phyloP scores from a whole-genome alignment of 2,888 invertebrate genomes.

The Notodromas monacha region DNA sequence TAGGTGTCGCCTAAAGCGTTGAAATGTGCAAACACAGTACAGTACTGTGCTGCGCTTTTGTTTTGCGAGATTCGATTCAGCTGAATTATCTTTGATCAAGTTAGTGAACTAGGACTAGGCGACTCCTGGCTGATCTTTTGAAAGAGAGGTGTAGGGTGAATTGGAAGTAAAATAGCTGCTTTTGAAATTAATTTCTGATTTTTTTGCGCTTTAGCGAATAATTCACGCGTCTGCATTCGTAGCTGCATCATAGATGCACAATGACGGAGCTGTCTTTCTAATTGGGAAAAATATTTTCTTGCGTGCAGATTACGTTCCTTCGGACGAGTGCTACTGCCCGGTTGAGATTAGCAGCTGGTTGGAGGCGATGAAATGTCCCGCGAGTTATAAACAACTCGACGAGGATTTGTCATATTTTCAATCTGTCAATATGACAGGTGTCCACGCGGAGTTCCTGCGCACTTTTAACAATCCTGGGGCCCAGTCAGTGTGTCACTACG shows the following conservation, averaged over 20 bases:
- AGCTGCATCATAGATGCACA: not conserved
- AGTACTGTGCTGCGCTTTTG: too few relatives aligned
- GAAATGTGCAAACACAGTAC: too few relatives aligned
- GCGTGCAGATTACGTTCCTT: constrained; percentile 28
- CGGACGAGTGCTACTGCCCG: constrained; percentile 61
- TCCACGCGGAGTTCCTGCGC: constrained; percentile 27
- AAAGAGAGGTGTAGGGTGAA: too few relatives aligned
- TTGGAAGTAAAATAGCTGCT: too few relatives aligned
- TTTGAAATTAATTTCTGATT: not conserved
- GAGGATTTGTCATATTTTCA: constrained; percentile 33
- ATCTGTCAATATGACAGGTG: constrained; percentile 30
- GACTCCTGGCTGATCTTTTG: too few relatives aligned
- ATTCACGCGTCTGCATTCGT: not conserved
- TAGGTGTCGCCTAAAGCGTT: too few relatives aligned
- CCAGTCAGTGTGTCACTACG: constrained; percentile 62
- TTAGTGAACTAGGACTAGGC: too few relatives aligned
- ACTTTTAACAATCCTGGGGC: constrained; percentile 42
- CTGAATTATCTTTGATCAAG: too few relatives aligned
- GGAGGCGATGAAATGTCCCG: constrained; percentile 23
- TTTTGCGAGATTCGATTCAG: too few relatives aligned
- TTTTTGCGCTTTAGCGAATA: too few relatives aligned
- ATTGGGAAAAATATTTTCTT: constrained; percentile 5
- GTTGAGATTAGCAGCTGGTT: constrained; percentile 28
- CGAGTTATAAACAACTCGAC: constrained; percentile 29
- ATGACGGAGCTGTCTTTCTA: not conserved